These are phyloP conservation scores for Spheniscus mendiculus DNA, from an alignment of 2,113 vertebrate species.

Conservation along the genomic window DNA sequence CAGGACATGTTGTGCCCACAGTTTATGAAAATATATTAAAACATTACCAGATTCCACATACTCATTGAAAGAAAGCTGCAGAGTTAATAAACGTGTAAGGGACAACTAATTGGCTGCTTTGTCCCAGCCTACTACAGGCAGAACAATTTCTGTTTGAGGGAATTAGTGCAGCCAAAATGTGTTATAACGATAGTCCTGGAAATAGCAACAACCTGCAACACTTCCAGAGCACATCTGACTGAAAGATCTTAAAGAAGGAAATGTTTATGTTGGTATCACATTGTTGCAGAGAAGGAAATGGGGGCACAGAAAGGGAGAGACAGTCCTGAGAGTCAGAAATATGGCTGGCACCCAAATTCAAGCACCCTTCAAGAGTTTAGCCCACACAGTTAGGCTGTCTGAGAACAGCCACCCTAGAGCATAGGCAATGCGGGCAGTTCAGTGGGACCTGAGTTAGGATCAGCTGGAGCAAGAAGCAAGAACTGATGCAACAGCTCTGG, in stretches of 20 bases:
- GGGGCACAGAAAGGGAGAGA: neutral
- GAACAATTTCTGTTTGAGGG: slow-evolving; percentile 26
- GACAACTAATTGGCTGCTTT: slow-evolving; percentile 58
- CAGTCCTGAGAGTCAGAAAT: neutral
- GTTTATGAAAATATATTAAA: slow-evolving; percentile 63
- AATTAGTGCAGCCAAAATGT: slow-evolving; percentile 24
- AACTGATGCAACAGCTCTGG: neutral
- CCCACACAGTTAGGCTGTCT: neutral
- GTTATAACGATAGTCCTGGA: neutral
- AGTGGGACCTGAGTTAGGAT: neutral
- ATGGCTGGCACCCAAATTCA: neutral
- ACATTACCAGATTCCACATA: slow-evolving; percentile 38
- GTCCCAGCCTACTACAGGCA: slow-evolving; percentile 34
- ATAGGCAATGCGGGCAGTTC: rapidly evolving
- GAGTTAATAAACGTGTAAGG: slow-evolving; percentile 53
- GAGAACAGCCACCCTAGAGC: neutral
- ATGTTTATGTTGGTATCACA: neutral
- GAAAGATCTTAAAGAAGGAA: neutral
- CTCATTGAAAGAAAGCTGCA: slow-evolving; percentile 31
- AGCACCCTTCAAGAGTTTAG: neutral
- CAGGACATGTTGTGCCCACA: slow-evolving; percentile 62
- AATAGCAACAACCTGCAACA: neutral
- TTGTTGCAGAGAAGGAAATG: neutral
- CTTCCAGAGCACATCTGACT: neutral
- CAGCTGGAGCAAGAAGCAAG: neutral